A percentile compares a stretch with the other conserved stretches of the same genome.
These are phyloP conservation scores for Spicauda simplicius DNA, from an alignment of 2,888 invertebrate genomes.

Conservation along the genomic window DNA sequence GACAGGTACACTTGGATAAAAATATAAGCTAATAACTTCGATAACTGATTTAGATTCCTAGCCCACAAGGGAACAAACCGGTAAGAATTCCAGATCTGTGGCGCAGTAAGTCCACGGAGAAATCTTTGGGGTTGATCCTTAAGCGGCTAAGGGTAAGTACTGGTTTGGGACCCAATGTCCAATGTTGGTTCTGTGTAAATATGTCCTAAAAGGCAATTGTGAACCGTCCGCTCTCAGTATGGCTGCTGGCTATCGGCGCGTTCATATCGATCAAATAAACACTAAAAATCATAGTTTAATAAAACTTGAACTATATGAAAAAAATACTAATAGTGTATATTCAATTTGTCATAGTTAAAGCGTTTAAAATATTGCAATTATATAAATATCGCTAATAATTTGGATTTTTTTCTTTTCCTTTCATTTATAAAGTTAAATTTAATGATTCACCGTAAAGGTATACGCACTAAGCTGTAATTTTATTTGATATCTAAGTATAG, in stretches of 20 bases:
- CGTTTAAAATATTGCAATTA: too few relatives aligned
- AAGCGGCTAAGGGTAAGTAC: conserved; percentile 75
- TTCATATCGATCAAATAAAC: conserved; percentile 44
- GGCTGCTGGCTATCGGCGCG: conserved; percentile 47
- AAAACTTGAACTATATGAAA: too few relatives aligned
- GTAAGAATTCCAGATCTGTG: conserved; percentile 73
- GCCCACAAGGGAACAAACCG: conserved; percentile 64
- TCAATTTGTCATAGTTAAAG: too few relatives aligned
- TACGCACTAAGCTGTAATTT: too few relatives aligned
- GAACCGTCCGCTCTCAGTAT: conserved; percentile 39
- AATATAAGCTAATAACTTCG: conserved; percentile 30
- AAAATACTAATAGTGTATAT: too few relatives aligned
- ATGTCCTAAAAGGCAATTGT: conserved; percentile 40
- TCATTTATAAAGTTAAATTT: too few relatives aligned
- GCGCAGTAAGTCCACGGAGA: conserved; percentile 74
- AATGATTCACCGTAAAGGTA: too few relatives aligned
- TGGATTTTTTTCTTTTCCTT: too few relatives aligned
- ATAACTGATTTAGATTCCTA: conserved; percentile 67
- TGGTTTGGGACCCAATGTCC: neutral
- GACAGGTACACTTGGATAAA: conserved; percentile 1
- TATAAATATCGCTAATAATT: too few relatives aligned
- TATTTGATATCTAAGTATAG: too few relatives aligned
- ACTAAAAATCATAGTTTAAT: too few relatives aligned
- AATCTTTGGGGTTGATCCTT: conserved; percentile 71
- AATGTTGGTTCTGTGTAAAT: conserved; percentile 40